Percentiles rank a stretch among this genome's conserved stretches.
phyloP scores from a whole-genome alignment of 2,797 vertebrate genomes.

The Silurus lanzhouensis region DNA sequence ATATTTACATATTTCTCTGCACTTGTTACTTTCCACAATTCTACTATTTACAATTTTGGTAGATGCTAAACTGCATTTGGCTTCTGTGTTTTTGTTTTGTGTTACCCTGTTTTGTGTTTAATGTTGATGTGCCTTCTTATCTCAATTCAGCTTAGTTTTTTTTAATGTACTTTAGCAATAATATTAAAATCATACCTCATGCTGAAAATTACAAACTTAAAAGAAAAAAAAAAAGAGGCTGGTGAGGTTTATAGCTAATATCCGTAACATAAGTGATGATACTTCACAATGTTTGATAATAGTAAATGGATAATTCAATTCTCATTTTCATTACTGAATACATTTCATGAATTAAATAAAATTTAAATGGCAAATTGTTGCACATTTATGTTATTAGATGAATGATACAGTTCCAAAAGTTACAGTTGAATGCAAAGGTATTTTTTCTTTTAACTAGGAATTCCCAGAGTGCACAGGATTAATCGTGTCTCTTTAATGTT shows the following conservation, averaged over 20 bases:
- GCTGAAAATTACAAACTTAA: background rate
- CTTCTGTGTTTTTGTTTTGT: background rate
- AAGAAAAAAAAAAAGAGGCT: background rate
- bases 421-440: background rate
- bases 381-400: background rate
- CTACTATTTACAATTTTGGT: too few species aligned
- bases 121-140: background rate
- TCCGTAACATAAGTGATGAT: background rate
- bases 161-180: background rate
- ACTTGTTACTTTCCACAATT: too few species aligned
- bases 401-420: background rate
- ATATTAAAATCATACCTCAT: background rate
- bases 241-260: background rate
- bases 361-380: background rate
- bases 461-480: background rate
- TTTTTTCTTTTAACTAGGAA: background rate
- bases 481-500: slow-evolving; percentile 10
- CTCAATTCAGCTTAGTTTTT: background rate
- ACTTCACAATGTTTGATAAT: background rate
- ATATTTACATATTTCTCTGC: too few species aligned
- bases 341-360: too few species aligned
- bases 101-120: background rate
- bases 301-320: background rate
- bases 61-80: too few species aligned
- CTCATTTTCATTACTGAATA: background rate